Percentiles rank a stretch among this genome's conserved stretches.
Evolutionary conservation across 1,140 invertebrate species (phyloP).

Genomic region (Musca vetustissima): DNA sequence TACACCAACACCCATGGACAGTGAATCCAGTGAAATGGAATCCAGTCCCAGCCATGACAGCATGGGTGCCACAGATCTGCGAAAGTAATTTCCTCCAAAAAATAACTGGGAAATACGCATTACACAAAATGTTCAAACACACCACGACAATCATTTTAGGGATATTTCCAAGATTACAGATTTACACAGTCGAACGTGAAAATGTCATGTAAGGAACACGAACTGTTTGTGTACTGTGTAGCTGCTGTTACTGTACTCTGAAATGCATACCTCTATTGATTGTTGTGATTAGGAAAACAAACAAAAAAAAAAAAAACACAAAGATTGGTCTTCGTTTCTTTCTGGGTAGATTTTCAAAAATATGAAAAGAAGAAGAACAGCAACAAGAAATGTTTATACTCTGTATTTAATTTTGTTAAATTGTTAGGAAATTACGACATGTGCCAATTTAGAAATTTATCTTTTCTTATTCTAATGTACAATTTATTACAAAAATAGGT

Average conservation of each 20-base stretch:
- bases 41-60: constrained; percentile 31
- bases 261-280: no score
- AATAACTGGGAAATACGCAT: not conserved
- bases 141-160: constrained; percentile 23
- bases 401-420: not conserved
- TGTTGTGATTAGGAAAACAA: no score
- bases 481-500: no score
- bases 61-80: constrained; percentile 28
- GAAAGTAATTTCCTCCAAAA: constrained; percentile 22
- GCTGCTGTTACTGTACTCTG: no score
- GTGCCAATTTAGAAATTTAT: constrained; percentile 17
- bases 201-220: no score
- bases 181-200: not conserved
- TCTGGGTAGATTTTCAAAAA: no score
- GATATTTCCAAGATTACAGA: no score
- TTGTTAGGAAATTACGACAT: constrained; percentile 10
- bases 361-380: no score
- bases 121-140: not conserved
- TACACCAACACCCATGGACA: constrained; percentile 48
- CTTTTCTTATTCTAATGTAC: not conserved
- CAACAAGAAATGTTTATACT: no score
- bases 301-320: no score
- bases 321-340: no score
- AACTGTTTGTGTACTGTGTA: no score
- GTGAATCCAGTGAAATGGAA: constrained; percentile 42